Percentiles rank a stretch among this genome's conserved stretches.
Evolutionary conservation across 2,888 invertebrate genomes (phyloP).

Genomic region (Lithophane socia): DNA sequence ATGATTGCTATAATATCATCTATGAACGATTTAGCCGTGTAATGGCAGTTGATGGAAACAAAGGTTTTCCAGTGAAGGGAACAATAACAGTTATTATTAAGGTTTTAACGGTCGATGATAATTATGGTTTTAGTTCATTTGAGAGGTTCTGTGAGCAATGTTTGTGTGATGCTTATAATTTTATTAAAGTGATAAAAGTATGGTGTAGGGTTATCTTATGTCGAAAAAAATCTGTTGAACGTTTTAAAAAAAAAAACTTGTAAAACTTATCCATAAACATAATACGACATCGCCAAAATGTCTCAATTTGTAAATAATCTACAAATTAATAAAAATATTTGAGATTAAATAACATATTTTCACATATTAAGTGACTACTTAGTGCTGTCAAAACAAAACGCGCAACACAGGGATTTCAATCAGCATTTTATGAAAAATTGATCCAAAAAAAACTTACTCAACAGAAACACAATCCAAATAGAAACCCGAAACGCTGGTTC

Average conservation of each 20-base stretch:
- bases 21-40: conserved; percentile 51
- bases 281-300: background rate
- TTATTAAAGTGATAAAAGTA: background rate
- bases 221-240: background rate
- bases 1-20: conserved; percentile 68
- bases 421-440: background rate
- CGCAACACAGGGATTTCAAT: background rate
- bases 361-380: background rate
- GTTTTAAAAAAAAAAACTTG: no score
- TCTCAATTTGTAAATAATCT: background rate
- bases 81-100: conserved; percentile 36
- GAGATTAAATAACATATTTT: background rate
- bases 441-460: conserved; percentile 11
- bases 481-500: conserved; percentile 42
- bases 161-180: background rate
- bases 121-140: conserved; percentile 1
- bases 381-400: background rate
- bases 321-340: background rate
- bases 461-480: conserved; percentile 38
- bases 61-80: conserved; percentile 30
- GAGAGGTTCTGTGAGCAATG: background rate
- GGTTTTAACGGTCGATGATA: conserved; percentile 20
- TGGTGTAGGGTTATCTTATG: background rate
- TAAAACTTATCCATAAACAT: no score
- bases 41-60: conserved; percentile 43